A percentile compares a stretch with the other conserved stretches of the same genome.
These are phyloP conservation scores for Lucinisca nassula DNA, from an alignment of 2,888 invertebrate genomes.

Conservation along the genomic window DNA sequence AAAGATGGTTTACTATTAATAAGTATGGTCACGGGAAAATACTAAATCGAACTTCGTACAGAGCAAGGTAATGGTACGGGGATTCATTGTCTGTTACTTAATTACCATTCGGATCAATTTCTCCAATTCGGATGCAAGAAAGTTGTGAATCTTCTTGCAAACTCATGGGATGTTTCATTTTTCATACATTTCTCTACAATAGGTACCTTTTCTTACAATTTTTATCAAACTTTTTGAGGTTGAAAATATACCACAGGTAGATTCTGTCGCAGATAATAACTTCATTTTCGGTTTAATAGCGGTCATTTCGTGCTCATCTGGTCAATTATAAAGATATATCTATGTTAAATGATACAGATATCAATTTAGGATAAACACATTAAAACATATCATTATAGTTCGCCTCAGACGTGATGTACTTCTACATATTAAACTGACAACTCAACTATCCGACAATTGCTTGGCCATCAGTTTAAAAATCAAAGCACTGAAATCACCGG, in stretches of 20 bases:
- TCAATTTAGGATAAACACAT: conserved; percentile 1
- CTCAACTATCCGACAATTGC: too few relatives aligned
- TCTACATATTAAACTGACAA: too few relatives aligned
- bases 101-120: too few relatives aligned
- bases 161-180: too few relatives aligned
- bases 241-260: background rate
- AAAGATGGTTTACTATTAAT: background rate
- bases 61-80: too few relatives aligned
- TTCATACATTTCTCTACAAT: too few relatives aligned
- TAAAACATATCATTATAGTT: background rate
- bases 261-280: background rate
- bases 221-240: background rate
- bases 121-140: too few relatives aligned
- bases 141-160: too few relatives aligned
- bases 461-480: too few relatives aligned
- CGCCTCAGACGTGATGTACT: background rate
- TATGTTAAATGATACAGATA: conserved; percentile 13
- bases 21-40: background rate
- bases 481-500: too few relatives aligned
- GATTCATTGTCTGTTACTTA: too few relatives aligned
- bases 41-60: too few relatives aligned
- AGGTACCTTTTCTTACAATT: background rate
- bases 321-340: conserved; percentile 15
- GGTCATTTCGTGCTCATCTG: conserved; percentile 8
- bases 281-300: background rate